These are phyloP conservation scores for Lutjanus erythropterus DNA, from an alignment of 2,113 vertebrate genomes.

Conservation along the genomic window DNA sequence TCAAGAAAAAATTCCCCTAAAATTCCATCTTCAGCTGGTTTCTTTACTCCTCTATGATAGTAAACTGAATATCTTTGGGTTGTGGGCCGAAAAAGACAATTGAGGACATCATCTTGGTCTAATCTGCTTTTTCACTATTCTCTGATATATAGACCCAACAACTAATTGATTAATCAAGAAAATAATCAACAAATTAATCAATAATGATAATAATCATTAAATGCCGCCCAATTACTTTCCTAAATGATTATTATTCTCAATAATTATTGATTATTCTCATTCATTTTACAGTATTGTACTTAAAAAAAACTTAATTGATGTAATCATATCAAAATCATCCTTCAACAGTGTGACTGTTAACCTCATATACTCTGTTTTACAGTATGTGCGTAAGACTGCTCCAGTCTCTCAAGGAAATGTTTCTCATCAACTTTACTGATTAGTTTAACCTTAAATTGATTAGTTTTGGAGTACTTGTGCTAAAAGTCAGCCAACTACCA, in stretches of 20 bases:
- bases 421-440: not conserved
- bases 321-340: not conserved
- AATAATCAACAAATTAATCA: too few relatives aligned
- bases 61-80: too few relatives aligned
- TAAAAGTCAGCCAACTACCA: not conserved
- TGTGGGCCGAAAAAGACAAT: too few relatives aligned
- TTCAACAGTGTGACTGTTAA: not conserved
- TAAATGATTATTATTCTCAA: not conserved
- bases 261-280: not conserved
- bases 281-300: not conserved
- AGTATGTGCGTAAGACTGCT: not conserved
- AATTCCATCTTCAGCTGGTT: too few relatives aligned
- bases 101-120: too few relatives aligned
- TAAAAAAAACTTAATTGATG: not conserved
- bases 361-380: not conserved
- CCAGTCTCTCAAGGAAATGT: not conserved
- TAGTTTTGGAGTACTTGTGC: not conserved
- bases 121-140: too few relatives aligned
- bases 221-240: too few relatives aligned
- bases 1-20: too few relatives aligned
- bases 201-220: too few relatives aligned
- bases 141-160: too few relatives aligned
- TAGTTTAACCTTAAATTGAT: constrained; percentile 5
- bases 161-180: too few relatives aligned
- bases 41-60: too few relatives aligned